These are phyloP conservation scores for Ctenosaura bakeri DNA, from an alignment of 2,797 vertebrate species.

Conservation along the genomic window DNA sequence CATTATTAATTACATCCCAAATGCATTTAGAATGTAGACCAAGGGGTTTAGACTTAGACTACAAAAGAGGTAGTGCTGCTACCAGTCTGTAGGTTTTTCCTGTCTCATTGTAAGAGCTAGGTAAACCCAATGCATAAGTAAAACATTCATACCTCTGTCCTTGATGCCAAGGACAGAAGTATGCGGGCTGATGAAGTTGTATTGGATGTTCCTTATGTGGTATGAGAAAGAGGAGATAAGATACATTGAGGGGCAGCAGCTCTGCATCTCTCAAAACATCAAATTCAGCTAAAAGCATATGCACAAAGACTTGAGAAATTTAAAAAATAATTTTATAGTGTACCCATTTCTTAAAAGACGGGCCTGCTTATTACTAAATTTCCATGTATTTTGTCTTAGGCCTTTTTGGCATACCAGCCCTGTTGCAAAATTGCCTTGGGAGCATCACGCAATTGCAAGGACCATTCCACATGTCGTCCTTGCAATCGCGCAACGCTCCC, in stretches of 20 bases:
- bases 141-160: background rate
- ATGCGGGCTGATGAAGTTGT: background rate
- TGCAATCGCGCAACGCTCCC: too few species aligned
- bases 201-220: background rate
- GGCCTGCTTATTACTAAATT: background rate
- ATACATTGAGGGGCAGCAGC: background rate
- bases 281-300: too few species aligned
- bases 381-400: background rate
- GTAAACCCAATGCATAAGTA: background rate
- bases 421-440: too few species aligned
- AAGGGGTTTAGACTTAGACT: constrained; percentile 21
- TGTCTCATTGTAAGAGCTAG: background rate
- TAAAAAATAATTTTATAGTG: background rate
- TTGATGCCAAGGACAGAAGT: background rate
- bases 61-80: constrained; percentile 12
- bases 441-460: too few species aligned
- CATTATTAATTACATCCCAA: constrained; percentile 66
- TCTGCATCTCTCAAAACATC: background rate
- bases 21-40: constrained; percentile 58
- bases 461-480: too few species aligned
- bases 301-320: background rate
- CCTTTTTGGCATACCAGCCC: too few species aligned
- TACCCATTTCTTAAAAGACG: background rate
- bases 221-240: background rate
- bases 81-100: background rate